phyloP scores from a whole-genome alignment of 2,888 invertebrate genomes.

The Acleris cristana region DNA sequence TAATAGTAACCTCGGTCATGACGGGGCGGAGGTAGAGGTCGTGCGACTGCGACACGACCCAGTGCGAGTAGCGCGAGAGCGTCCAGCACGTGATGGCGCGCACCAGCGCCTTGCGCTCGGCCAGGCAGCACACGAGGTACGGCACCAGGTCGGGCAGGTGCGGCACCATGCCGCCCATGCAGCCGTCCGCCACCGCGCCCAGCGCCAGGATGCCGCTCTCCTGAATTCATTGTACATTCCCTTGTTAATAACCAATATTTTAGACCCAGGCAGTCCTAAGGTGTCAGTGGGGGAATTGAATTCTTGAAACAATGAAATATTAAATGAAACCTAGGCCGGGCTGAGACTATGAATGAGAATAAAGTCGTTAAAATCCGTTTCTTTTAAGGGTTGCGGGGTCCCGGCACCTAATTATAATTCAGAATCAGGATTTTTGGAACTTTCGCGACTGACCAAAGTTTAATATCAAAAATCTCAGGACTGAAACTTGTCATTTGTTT shows the following conservation, averaged over 20 bases:
- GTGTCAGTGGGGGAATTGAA: background rate
- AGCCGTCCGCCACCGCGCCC: slow-evolving; percentile 96
- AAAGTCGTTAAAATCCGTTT: too few species aligned
- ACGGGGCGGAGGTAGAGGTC: slow-evolving; percentile 96
- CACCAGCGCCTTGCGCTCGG: slow-evolving; percentile 97
- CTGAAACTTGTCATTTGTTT: too few species aligned
- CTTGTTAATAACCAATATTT: background rate
- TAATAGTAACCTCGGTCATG: slow-evolving; percentile 90
- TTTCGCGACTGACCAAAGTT: too few species aligned
- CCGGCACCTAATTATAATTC: too few species aligned
- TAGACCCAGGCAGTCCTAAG: too few species aligned
- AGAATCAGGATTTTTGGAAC: too few species aligned
- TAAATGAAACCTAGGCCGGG: too few species aligned
- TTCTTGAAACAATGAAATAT: background rate
- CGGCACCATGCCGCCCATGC: slow-evolving; percentile 98
- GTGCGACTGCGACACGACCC: slow-evolving; percentile 98
- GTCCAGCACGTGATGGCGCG: slow-evolving; percentile 99
- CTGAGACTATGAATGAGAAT: too few species aligned
- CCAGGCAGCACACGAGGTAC: slow-evolving; percentile 95
- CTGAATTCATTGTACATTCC: slow-evolving; percentile 45
- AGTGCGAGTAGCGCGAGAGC: slow-evolving; percentile 97
- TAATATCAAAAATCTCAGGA: too few species aligned
- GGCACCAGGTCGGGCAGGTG: slow-evolving; percentile 98
- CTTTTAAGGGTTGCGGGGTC: too few species aligned
- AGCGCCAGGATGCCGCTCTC: slow-evolving; percentile 97